These are phyloP conservation scores for Drosophila melanica DNA, from an alignment of 1,140 invertebrate genomes.

Conservation along the genomic window DNA sequence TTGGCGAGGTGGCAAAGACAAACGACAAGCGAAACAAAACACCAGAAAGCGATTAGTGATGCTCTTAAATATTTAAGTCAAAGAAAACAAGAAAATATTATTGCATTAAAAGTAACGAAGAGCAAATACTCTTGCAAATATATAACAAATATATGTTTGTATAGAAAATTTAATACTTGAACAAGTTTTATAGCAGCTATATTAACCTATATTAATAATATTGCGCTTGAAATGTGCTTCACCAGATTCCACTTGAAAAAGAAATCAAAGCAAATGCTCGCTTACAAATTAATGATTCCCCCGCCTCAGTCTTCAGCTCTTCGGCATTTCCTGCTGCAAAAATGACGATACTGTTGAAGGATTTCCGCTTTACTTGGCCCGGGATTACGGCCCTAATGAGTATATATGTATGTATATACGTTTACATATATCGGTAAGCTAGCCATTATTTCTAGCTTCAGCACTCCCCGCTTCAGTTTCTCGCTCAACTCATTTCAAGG, in stretches of 20 bases:
- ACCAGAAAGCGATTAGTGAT: no score
- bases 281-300: no score
- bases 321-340: conserved; percentile 24
- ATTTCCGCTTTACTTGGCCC: conserved; percentile 37
- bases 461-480: neutral
- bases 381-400: conserved; percentile 22
- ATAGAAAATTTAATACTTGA: no score
- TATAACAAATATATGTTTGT: no score
- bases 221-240: no score
- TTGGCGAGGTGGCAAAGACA: neutral
- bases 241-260: no score
- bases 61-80: no score
- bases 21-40: neutral
- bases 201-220: no score
- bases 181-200: no score
- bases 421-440: neutral
- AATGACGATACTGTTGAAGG: conserved; percentile 30
- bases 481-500: conserved; percentile 30
- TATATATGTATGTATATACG: neutral
- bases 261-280: no score
- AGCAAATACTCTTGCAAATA: no score
- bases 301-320: conserved; percentile 8
- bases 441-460: neutral
- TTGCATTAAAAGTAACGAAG: neutral
- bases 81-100: no score